Percentiles rank a stretch among this genome's conserved stretches.
These are phyloP conservation scores for Netelia inedita DNA, from an alignment of 2,888 invertebrate genomes.

Conservation along the genomic window DNA sequence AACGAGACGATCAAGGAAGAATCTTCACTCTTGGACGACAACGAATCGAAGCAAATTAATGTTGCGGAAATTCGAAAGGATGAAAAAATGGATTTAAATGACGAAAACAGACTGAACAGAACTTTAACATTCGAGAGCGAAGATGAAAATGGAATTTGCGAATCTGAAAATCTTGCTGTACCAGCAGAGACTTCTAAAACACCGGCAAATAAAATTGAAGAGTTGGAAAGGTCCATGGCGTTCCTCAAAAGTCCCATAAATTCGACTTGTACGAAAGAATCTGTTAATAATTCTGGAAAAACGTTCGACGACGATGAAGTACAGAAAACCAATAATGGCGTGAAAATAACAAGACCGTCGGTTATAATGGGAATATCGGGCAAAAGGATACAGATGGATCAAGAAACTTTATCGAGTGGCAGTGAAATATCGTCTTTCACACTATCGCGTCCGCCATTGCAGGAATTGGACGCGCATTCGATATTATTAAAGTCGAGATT, in stretches of 20 bases:
- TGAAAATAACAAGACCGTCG: slow-evolving; percentile 38
- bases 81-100: neutral
- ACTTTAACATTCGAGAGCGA: neutral
- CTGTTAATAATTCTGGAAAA: neutral
- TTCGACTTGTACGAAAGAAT: neutral
- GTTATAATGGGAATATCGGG: slow-evolving; percentile 47
- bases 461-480: slow-evolving; percentile 5
- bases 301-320: neutral
- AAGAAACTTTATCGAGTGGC: slow-evolving; percentile 11
- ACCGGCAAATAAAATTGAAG: slow-evolving; percentile 6
- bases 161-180: neutral
- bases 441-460: neutral
- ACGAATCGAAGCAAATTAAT: neutral
- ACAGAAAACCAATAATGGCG: neutral
- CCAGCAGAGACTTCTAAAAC: neutral
- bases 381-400: slow-evolving; percentile 7
- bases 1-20: slow-evolving; percentile 39
- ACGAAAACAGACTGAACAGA: neutral
- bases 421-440: neutral
- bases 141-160: neutral
- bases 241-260: neutral
- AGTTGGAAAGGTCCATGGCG: neutral
- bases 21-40: neutral
- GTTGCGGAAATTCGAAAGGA: neutral
- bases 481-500: neutral